These are phyloP conservation scores for Brachypteracias leptosomus DNA, from an alignment of 2,113 vertebrate species.

Conservation along the genomic window DNA sequence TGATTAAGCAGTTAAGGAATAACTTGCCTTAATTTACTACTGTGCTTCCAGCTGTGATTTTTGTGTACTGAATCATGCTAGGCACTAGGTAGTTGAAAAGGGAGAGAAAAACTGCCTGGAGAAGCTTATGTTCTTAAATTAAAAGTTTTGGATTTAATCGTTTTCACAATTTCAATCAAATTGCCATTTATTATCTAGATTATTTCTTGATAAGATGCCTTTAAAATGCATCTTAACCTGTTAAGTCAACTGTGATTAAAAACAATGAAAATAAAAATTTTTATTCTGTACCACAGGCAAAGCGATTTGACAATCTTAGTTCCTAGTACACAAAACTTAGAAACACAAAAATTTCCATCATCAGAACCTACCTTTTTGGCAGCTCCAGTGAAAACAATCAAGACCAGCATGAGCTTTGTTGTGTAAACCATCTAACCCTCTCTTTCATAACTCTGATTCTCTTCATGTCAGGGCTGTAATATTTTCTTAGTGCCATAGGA, in stretches of 20 bases:
- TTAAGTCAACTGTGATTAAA: background rate
- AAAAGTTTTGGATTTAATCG: background rate
- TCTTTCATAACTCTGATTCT: background rate
- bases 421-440: background rate
- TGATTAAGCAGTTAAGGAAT: background rate
- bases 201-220: background rate
- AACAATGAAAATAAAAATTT: background rate
- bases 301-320: background rate
- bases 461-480: background rate
- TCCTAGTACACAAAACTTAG: background rate
- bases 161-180: background rate
- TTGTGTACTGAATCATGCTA: background rate
- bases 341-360: background rate
- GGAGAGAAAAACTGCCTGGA: background rate
- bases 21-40: background rate
- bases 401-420: background rate
- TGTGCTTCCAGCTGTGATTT: background rate
- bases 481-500: background rate
- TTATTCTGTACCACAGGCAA: background rate
- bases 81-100: background rate
- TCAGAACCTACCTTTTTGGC: background rate
- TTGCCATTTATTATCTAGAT: background rate
- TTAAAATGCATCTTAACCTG: background rate
- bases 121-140: background rate
- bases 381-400: background rate